Conservation (phyloP, 2,113 vertebrate genomes). For the Cacatua alba region DNA sequence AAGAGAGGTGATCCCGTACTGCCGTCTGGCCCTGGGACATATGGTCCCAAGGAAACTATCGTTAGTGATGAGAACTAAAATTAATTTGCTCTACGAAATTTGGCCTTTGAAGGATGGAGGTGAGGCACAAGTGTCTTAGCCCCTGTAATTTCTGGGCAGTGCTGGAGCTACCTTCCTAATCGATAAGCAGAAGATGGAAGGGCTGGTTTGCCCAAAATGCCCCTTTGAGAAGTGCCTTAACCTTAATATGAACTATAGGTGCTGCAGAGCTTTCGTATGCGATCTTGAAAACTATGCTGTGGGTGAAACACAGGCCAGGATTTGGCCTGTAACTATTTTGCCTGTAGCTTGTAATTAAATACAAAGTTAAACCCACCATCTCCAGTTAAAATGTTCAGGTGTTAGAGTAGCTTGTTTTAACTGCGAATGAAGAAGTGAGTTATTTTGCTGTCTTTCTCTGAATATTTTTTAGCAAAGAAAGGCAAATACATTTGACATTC, state of each 20-base stretch:
- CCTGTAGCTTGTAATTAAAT: constrained; percentile 36
- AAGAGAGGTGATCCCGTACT: not conserved
- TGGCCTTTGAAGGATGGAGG: not conserved
- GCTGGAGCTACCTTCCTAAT: not conserved
- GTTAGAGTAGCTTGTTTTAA: not conserved
- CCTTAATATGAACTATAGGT: not conserved
- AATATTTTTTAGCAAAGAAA: constrained; percentile 14
- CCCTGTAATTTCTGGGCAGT: not conserved
- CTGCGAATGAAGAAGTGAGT: not conserved
- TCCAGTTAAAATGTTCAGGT: not conserved
- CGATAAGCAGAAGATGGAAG: not conserved
- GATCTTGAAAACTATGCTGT: not conserved
- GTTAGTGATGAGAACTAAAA: not conserved
- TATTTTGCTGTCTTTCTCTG: not conserved
- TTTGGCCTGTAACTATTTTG: constrained; percentile 25
- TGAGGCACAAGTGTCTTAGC: not conserved
- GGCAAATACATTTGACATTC: constrained; percentile 18
- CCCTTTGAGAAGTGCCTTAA: not conserved
- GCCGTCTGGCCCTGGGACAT: not conserved
- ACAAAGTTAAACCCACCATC: not conserved
- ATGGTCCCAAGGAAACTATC: not conserved
- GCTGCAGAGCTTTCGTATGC: not conserved
- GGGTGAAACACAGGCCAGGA: not conserved
- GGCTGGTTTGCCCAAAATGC: not conserved
- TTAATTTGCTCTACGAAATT: not conserved